phyloP scores from a whole-genome alignment of 2,888 invertebrate genomes.

The Acanthosepion esculentum region DNA sequence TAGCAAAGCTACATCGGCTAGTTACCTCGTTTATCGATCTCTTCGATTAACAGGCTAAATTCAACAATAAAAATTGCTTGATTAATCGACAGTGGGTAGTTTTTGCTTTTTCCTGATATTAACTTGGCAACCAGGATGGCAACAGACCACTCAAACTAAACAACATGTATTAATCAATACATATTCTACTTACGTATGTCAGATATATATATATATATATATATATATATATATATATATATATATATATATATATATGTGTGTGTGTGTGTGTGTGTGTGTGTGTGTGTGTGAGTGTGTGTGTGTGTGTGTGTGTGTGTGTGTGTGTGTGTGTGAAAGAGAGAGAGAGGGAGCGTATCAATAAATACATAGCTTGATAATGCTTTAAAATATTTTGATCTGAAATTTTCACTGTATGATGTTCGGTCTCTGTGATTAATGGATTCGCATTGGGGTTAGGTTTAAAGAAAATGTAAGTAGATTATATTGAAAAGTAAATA shows the following conservation, averaged over 20 bases:
- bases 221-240: slow-evolving; percentile 34
- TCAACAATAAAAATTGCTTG: not conserved
- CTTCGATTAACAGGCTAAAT: not conserved
- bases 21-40: not conserved
- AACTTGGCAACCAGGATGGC: not conserved
- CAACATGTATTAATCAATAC: not conserved
- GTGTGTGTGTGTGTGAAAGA: no score
- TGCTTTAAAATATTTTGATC: no score
- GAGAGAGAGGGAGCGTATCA: no score
- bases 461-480: no score
- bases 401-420: no score
- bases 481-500: no score
- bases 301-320: no score
- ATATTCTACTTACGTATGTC: not conserved
- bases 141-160: not conserved
- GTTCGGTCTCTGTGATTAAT: no score
- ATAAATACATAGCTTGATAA: no score
- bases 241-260: slow-evolving; percentile 25
- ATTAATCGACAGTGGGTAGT: not conserved
- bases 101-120: not conserved
- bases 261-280: no score
- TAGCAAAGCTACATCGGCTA: not conserved
- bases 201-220: slow-evolving; percentile 34
- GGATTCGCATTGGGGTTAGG: no score
- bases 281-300: no score